Conservation (phyloP, 64 coral and sea anemone species). For the Pocillopora damicornis region DNA sequence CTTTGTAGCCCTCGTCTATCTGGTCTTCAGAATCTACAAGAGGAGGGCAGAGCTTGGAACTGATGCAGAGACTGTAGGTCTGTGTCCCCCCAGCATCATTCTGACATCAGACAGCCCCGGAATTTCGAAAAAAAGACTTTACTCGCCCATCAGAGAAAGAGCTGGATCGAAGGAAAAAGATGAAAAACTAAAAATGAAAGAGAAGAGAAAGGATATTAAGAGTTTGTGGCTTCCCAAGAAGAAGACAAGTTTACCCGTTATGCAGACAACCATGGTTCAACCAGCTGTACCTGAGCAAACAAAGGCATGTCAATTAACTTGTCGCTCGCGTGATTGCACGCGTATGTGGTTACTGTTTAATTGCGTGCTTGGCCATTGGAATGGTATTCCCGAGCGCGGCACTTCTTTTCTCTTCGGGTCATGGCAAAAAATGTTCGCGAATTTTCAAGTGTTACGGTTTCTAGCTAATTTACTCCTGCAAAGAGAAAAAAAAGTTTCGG, state of each 20-base stretch:
- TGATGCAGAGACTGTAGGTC: neutral
- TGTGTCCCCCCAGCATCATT: conserved; percentile 3
- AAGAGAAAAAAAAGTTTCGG: too few relatives aligned
- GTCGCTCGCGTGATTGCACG: neutral
- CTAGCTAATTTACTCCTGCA: too few relatives aligned
- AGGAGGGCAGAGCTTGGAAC: neutral
- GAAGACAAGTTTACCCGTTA: conserved; percentile 65
- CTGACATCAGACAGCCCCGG: conserved; percentile 39
- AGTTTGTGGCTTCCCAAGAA: conserved; percentile 90
- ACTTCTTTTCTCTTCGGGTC: too few relatives aligned
- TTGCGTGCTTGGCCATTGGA: too few relatives aligned
- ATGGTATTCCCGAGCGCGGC: too few relatives aligned
- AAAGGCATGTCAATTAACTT: conserved; percentile 29
- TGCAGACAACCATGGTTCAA: conserved; percentile 77
- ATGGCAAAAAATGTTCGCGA: too few relatives aligned
- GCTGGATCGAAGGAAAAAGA: conserved; percentile 42
- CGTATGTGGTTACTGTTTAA: too few relatives aligned
- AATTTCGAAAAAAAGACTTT: conserved; percentile 3
- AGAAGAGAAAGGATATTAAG: conserved; percentile 64
- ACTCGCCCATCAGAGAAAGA: conserved; percentile 17
- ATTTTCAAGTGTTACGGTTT: too few relatives aligned
- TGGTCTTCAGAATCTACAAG: conserved; percentile 31
- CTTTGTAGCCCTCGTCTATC: conserved; percentile 3
- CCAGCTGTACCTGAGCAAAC: conserved; percentile 55
- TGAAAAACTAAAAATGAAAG: conserved; percentile 57